Base-by-base conservation (phyloP, 2,888 invertebrate genomes). In the Caenorhabditis sp. region DNA sequence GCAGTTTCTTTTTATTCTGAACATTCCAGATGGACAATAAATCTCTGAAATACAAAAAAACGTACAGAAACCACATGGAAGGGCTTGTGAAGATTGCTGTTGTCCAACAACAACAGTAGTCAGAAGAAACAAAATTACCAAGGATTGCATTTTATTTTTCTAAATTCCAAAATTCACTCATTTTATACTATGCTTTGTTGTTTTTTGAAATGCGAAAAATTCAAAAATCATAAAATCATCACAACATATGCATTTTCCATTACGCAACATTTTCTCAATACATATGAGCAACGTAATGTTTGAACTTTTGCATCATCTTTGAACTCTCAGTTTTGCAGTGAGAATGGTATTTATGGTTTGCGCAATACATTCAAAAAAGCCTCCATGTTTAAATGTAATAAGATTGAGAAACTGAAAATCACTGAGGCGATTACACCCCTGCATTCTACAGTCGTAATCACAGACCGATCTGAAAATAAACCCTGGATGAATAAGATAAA, bases 31-130 rank as follows among this genome's bases (percentile, higher is more conserved):
- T 12, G 0, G 21, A 6, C 2, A 58, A 12, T 21, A 21, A 3
- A 6, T 27, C 14, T 5, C 5, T 55, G 26, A 14, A 8, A 19
- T 19, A 1, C 10, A n/a, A 57, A 57, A 27, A 27, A 53, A 57
- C 73, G 63, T 14, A 74, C 73, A 53, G 58, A 74, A 69, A 68
- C 73, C 73, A 43, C 73, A 74, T 62, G 58, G 62, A 43, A 73
- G 51, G 3, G 12, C 26, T 21, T 50, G 58, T 17, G n/a, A 10
- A 36, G 17, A 17, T 43, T 43, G 12, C 14, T 10, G 17, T 43
- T 43, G 43, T 43, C 17, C 43, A 17, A 58, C 65, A 53, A 62
- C 64, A 31, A 71, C 43, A 26, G 72, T 37, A 57, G 31, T 57
- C n/a, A 17, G 17, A 43, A 72, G 21, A 21, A 61, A 64, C 21